Evolutionary conservation across 1,140 invertebrate species (phyloP), one percentile per base, ranked within the genome.

Genomic region (Bombus fervidus): DNA sequence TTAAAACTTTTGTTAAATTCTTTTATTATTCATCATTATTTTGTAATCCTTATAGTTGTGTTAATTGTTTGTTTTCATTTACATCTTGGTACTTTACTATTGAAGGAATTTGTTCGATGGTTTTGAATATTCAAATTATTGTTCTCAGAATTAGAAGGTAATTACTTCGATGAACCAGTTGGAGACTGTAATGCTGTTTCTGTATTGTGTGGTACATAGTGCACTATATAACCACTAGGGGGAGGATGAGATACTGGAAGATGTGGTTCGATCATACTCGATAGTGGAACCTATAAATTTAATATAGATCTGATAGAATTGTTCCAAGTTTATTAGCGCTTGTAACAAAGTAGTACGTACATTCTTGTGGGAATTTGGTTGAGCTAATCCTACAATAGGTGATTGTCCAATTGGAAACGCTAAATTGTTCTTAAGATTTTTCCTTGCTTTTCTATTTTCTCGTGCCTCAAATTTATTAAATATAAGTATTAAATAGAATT

Each of bases 161-260:
- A 25, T 77, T 80, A 34, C 15, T 68, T 18, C 0, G 78, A 13
- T 12, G 85, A 43, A 53, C 62, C 76, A 41, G 68, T 3, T 5
- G 82, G 84, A 62, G 81, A 43, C 15, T 39, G 12, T 68, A 18
- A 31, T 47, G 37, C 4, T 71, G 25, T 39, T 80, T 39, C 34
- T 9, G 25, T 10, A 72, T 59, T 41, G 25, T 73, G 86, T 0
- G 73, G 59, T 41, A 66, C 64, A 73, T 68, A 73, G 69, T 72
- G 69, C 10, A 77, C 15, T 39, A 80, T 22, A 39, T 87, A 90
- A n/a, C 57, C 73, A 39, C 31, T n/a, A 57, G 86, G 59, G 9
- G 76, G 15, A 57, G 81, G 69, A 64, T 83, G 53, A 31, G 25
- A 28, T 66, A n/a, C 13, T 47, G 71, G 3, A 22, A 37, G 31